These are phyloP conservation scores for Ichneumon xanthorius DNA, from an alignment of 2,888 invertebrate genomes.

Conservation along the genomic window DNA sequence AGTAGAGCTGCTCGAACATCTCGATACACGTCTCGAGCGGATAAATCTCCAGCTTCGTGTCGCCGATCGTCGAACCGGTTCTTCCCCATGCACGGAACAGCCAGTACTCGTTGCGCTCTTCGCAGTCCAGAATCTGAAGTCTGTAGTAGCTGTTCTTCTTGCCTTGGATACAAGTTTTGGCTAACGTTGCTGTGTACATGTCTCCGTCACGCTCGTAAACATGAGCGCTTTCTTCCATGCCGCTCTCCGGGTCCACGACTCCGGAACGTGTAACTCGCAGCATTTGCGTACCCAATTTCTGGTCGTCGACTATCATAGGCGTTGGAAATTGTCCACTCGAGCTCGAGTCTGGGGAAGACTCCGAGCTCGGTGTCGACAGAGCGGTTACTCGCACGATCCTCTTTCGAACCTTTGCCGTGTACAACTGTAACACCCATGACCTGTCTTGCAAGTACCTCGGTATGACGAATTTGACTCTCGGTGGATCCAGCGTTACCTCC, in stretches of 20 bases:
- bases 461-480: conserved; percentile 89
- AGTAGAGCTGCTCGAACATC: conserved; percentile 88
- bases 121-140: conserved; percentile 94
- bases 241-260: conserved; percentile 97
- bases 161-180: conserved; percentile 93
- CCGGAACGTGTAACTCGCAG: conserved; percentile 92
- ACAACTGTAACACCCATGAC: conserved; percentile 87
- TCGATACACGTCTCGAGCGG: conserved; percentile 87
- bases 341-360: not conserved
- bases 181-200: conserved; percentile 92
- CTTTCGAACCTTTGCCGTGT: conserved; percentile 87
- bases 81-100: conserved; percentile 98
- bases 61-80: conserved; percentile 97
- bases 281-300: conserved; percentile 80
- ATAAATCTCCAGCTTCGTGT: conserved; percentile 87
- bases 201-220: conserved; percentile 88
- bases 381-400: conserved; percentile 87
- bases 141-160: conserved; percentile 98
- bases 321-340: not conserved
- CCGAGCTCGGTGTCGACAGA: conserved; percentile 82
- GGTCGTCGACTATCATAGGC: not conserved
- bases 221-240: conserved; percentile 91
- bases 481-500: conserved; percentile 90
- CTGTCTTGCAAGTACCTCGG: conserved; percentile 87
- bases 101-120: conserved; percentile 89